phyloP scores from a whole-genome alignment of 1,140 invertebrate genomes.

The Melitaea cinxia region DNA sequence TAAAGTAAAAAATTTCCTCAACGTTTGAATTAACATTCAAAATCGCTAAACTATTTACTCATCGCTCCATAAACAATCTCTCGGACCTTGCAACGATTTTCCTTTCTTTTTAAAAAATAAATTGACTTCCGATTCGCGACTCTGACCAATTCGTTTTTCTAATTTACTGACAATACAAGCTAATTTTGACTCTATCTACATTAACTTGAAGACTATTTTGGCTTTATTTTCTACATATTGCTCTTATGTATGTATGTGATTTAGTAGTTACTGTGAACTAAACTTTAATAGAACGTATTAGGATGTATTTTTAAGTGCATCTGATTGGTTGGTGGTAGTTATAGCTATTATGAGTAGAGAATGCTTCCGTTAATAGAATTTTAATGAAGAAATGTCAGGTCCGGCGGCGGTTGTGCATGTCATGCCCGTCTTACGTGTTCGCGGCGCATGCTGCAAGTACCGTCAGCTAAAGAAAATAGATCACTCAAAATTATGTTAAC shows the following conservation, averaged over 20 bases:
- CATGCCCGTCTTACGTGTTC: constrained; percentile 74
- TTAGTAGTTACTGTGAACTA: constrained; percentile 3
- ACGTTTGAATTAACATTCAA: not conserved
- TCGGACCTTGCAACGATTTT: constrained; percentile 40
- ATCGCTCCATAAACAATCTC: constrained; percentile 31
- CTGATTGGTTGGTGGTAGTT: not conserved
- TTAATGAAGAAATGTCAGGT: constrained; percentile 79
- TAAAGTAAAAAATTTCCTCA: too few species aligned
- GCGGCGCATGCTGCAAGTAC: constrained; percentile 56
- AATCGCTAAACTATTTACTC: not conserved
- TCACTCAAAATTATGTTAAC: constrained; percentile 12
- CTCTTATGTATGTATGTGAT: constrained; percentile 2
- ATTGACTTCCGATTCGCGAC: constrained; percentile 64
- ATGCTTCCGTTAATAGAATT: constrained; percentile 80
- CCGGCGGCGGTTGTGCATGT: constrained; percentile 67
- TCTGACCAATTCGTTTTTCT: constrained; percentile 29
- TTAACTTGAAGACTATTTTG: constrained; percentile 19
- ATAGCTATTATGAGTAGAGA: constrained; percentile 55
- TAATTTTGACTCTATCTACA: constrained; percentile 35
- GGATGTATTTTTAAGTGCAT: not conserved
- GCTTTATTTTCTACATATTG: constrained; percentile 5
- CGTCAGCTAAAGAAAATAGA: constrained; percentile 54
- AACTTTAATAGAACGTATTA: constrained; percentile 15
- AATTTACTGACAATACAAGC: constrained; percentile 43
- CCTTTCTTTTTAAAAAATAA: constrained; percentile 48